Evolutionary conservation across 2,113 vertebrate genomes (phyloP), one percentile per base, ranked within the genome.

Genomic region (Entomyzon cyanotis): DNA sequence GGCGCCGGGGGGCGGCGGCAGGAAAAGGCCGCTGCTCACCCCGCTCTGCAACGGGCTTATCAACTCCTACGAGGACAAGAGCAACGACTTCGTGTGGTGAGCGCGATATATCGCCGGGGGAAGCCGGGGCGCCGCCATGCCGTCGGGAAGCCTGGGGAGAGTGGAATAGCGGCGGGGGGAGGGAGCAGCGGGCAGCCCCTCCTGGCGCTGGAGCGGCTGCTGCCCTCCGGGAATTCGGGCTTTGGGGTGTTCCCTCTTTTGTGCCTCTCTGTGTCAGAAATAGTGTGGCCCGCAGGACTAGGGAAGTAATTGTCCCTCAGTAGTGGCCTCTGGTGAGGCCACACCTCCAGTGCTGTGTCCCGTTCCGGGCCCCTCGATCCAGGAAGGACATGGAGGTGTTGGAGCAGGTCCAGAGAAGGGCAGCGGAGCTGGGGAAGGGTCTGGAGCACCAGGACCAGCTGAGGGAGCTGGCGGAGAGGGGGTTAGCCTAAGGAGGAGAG

Each of bases 61-160:
- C 78, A 99, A 99, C 91, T 99, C 99, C 5, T 99, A 99, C 90
- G 99, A 99, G 75, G 99, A 99, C 95, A 99, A 99, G 97, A 99
- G 99, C 98, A 99, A 99, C 97, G 99, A 99, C 71, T 99, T 99
- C 92, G 99, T 99, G 13, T 99, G 99, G 99, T 99, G 93, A 98
- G 99, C 6, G 56, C 18, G 73, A 50, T 90, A 18, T 41, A n/a
- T 62, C 18, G 28, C 41, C 3, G 63, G 76, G 84, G 63, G 68
- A 52, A 79, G 73, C 24, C 21, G n/a, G 58, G 53, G 53, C 28
- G 59, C 70, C 84, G 91, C 88, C 65, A 64, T 89, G 88, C 65
- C 46, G 46, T 28, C 4, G 49, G 67, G 71, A 69, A 71, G 75
- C 28, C 55, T 16, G 37, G 77, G 44, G n/a, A 47, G 22, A 15